phyloP scores from a whole-genome alignment of 2,113 vertebrate species.

The Serinus canaria region DNA sequence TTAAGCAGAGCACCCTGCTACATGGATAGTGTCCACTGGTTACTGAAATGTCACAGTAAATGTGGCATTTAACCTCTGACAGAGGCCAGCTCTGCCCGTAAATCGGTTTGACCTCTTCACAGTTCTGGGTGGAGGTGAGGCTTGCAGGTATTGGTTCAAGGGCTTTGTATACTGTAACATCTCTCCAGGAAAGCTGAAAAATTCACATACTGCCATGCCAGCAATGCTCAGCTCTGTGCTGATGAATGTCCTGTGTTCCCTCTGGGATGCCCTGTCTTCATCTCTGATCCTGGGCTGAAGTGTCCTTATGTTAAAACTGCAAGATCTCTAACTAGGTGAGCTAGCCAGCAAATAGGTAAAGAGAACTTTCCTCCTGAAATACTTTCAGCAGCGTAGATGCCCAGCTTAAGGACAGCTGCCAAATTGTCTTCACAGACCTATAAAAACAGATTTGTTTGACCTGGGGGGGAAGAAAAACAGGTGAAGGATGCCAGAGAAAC shows the following conservation, averaged over 20 bases:
- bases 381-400: background rate
- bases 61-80: background rate
- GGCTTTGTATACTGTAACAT: background rate
- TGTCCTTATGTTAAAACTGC: background rate
- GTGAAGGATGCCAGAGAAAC: background rate
- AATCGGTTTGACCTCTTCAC: background rate
- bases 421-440: background rate
- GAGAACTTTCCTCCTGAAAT: background rate
- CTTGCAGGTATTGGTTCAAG: background rate
- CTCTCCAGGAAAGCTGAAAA: background rate
- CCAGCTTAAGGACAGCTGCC: background rate
- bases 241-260: background rate
- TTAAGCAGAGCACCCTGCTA: background rate
- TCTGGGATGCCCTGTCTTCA: background rate
- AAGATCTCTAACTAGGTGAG: background rate
- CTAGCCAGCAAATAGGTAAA: background rate
- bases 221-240: background rate
- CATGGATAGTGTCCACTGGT: background rate
- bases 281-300: background rate
- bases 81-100: background rate
- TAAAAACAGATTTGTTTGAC: background rate
- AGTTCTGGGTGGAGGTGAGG: background rate
- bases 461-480: background rate
- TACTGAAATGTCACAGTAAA: background rate
- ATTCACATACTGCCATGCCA: accelerated